phyloP scores from a whole-genome alignment of 2,113 vertebrate species.

The Microtus richardsoni region DNA sequence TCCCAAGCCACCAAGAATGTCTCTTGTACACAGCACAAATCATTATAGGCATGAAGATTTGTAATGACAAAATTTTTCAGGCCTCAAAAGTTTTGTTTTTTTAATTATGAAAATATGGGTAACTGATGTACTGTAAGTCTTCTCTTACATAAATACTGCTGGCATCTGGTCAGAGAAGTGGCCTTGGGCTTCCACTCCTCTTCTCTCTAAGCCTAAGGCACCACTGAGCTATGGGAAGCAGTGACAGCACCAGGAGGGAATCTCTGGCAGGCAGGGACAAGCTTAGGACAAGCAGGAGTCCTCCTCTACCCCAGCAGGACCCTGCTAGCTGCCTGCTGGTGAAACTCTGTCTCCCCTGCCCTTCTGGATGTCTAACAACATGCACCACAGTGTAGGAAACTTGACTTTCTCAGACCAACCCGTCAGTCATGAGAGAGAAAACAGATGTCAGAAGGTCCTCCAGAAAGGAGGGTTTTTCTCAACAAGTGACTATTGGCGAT shows the following conservation, averaged over 20 bases:
- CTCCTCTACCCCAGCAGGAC: no score
- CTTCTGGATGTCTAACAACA: background rate
- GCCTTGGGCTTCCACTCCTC: background rate
- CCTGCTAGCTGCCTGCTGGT: background rate
- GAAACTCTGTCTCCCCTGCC: background rate
- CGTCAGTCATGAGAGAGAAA: background rate
- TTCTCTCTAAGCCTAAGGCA: background rate
- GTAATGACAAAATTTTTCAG: background rate
- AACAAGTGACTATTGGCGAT: background rate
- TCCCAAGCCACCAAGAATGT: background rate
- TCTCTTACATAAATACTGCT: background rate
- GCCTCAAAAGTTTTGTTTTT: background rate
- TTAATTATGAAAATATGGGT: constrained; percentile 18
- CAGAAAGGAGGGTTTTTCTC: background rate
- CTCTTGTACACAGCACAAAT: no score
- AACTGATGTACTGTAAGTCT: background rate
- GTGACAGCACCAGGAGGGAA: background rate
- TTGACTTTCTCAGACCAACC: background rate
- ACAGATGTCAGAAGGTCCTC: background rate
- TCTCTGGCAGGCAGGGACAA: background rate
- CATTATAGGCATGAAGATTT: background rate
- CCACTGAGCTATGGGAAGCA: background rate
- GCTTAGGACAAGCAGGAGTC: background rate
- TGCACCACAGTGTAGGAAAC: background rate
- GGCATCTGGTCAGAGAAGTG: background rate